These are phyloP conservation scores for Holacanthella duospinosa DNA, from an alignment of 2,888 invertebrate genomes.

Conservation along the genomic window DNA sequence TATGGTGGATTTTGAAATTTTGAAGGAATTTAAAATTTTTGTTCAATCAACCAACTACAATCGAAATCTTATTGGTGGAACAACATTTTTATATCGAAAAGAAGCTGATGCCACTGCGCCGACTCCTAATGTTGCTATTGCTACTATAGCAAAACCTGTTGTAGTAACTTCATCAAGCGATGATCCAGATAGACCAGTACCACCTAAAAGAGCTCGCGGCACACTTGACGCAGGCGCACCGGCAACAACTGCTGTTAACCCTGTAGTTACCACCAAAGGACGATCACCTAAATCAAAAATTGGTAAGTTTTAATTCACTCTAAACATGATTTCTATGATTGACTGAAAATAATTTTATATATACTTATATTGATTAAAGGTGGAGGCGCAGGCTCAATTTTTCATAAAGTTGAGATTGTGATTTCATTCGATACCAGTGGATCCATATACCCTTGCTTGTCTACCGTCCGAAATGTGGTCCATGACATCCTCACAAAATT, in stretches of 20 bases:
- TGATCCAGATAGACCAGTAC: background rate
- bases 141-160: background rate
- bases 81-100: constrained; percentile 14
- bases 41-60: constrained; percentile 18
- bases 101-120: background rate
- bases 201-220: background rate
- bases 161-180: too few species aligned
- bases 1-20: constrained; percentile 12
- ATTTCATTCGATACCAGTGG: constrained; percentile 18
- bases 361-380: background rate
- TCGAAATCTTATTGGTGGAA: constrained; percentile 15
- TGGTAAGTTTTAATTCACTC: too few species aligned
- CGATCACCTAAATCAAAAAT: too few species aligned
- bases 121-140: background rate
- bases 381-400: background rate
- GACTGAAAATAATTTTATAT: background rate
- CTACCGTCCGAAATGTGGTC: constrained; percentile 13
- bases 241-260: background rate
- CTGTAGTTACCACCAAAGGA: background rate
- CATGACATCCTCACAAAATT: constrained; percentile 9
- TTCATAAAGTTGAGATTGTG: constrained; percentile 10
- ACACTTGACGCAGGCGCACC: background rate
- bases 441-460: constrained; percentile 16
- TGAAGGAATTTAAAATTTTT: constrained; percentile 16
- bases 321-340: too few species aligned